phyloP scores from a whole-genome alignment of 92 coral and sea anemone species.

The Bergia sp. region DNA sequence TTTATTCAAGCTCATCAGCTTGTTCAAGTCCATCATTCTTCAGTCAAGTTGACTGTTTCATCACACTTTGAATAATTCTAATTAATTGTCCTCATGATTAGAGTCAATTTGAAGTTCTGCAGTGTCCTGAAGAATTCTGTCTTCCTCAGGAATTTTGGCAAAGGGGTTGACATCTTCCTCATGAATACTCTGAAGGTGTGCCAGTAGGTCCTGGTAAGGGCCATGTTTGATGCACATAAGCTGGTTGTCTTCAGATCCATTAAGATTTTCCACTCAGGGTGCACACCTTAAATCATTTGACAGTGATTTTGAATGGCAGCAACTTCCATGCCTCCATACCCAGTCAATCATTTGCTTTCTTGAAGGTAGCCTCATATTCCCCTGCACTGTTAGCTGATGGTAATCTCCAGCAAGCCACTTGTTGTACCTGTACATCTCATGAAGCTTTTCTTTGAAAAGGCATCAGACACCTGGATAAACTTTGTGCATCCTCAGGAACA shows the following conservation, averaged over 20 bases:
- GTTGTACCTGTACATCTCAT: neutral
- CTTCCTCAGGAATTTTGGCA: constrained; percentile 46
- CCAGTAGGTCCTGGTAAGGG: neutral
- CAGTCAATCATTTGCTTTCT: constrained; percentile 44
- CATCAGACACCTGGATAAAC: constrained; percentile 55
- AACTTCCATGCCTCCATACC: constrained; percentile 52
- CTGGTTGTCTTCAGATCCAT: constrained; percentile 33
- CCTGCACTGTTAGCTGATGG: constrained; percentile 46
- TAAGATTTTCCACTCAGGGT: constrained; percentile 11
- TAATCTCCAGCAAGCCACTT: constrained; percentile 46
- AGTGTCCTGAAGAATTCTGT: constrained; percentile 31
- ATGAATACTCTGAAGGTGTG: constrained; percentile 31
- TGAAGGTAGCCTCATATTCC: constrained; percentile 48
- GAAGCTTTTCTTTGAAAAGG: constrained; percentile 39
- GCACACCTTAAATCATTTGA: constrained; percentile 45
- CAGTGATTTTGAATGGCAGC: constrained; percentile 26
- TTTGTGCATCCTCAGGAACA: constrained; percentile 55
- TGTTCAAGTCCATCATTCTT: neutral
- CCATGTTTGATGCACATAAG: constrained; percentile 23
- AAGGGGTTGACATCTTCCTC: constrained; percentile 63
- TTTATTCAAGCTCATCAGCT: neutral
- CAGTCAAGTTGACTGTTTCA: neutral
- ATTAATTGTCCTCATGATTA: neutral
- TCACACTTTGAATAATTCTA: neutral
- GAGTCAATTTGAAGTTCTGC: constrained; percentile 41